Evolutionary conservation across 1,140 invertebrate species (phyloP), one percentile per base, ranked within the genome.

Genomic region (Zelostemma sp.): DNA sequence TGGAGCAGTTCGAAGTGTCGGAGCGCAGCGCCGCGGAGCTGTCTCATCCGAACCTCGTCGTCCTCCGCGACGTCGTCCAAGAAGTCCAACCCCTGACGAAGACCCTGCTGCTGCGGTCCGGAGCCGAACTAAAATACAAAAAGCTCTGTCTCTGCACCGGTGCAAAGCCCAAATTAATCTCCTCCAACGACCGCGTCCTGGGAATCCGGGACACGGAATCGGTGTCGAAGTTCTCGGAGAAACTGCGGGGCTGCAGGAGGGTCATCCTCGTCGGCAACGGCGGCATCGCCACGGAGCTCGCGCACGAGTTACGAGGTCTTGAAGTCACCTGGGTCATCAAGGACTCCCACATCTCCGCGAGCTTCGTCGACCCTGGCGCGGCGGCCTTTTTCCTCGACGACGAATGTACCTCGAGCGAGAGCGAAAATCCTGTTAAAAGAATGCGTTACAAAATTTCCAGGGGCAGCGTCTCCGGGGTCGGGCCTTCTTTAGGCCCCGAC

Each of bases 131-230:
- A 19, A 83, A 85, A 12, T 99, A 97, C 85, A 86, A 91, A 64
- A 93, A 93, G 83, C 78, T 99, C 1, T 99, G 97, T 77, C 87
- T 99, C 31, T 98, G 96, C 81, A 93, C 91, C 31, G 97, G 97
- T 9, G 96, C 92, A 31, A 86, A 85, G 73, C 95, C 97, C 4
- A 95, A 93, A 83, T 80, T 97, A 40, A 91, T 95, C 57, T 83
- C 86, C 12, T 79, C 88, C 59, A 90, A 91, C 79, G 84, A 88
- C 0, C 86, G 89, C 79, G 89, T 98, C 41, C 73, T 98, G 46
- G 95, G 95, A 9, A 97, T 99, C 59, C 88, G 97, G 72, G 97
- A 99, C 79, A 98, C 95, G n/a, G 95, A 98, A 79, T 98, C 96
- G 16, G 95, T 97, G 0, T 80, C 92, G 78, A 88, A 90, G 59